Base-by-base conservation (phyloP, 2,888 invertebrate species). In the Heliconius sara region DNA sequence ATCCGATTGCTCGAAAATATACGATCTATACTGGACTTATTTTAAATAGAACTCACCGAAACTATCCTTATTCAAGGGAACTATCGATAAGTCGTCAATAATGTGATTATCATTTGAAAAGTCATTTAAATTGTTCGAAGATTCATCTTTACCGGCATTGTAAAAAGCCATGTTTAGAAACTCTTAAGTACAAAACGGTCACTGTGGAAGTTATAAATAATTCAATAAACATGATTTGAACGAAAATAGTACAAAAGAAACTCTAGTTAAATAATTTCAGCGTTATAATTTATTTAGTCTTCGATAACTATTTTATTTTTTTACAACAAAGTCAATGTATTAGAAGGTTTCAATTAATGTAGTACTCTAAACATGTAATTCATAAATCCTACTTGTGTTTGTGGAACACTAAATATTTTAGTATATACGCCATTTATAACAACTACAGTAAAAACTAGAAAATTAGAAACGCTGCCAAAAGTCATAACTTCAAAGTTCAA, bases 31-130 rank as follows among this genome's bases (percentile, higher is more conserved):
- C 10, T 43, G 70, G 16, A n/a, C 22, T 34, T 34, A 66, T 73
- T 22, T 16, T 71, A 43, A 74, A 27, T 22, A 7, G 10, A 39
- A 85, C 96, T 96, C 95, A 98, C 98, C 98, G 95, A 98, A 98
- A 92, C 97, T 98, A 92, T 98, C 98, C 93, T 97, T 98, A 91
- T 97, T 97, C 88, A 98, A 97, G 78, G 98, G 98, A 93, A 98
- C 97, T 88, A 98, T 97, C 83, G 97, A 97, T 81, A 98, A 96
- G 95, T 98, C 98, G 81, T 95, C 95, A 52, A 89, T 88, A 82
- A 90, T 88, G 85, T 91, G 87, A 76, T 87, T 88, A 79, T 94
- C 94, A 79, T 91, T 91, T 60, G 86, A 81, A 80, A 86, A 82
- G 77, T 89, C 89, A 81, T 85, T 79, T 83, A 86, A 80, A 83